These are phyloP conservation scores for Andrena cerasifolii DNA, from an alignment of 1,140 invertebrate genomes.

Conservation along the genomic window DNA sequence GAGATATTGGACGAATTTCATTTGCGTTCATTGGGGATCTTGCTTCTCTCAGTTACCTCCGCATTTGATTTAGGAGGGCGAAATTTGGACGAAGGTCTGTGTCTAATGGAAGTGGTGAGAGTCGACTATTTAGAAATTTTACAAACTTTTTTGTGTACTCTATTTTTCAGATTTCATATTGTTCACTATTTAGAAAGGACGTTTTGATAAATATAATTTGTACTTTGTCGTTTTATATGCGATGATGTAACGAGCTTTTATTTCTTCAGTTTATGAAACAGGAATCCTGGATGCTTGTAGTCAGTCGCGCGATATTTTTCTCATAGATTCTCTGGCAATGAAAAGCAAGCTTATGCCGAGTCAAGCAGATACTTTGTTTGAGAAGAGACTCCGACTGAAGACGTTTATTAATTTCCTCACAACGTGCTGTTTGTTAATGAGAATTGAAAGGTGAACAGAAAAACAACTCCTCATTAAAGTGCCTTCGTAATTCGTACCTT, in stretches of 20 bases:
- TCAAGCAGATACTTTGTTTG: not conserved
- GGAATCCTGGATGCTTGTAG: too few species aligned
- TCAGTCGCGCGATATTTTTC: too few species aligned
- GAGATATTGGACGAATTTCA: slow-evolving; percentile 29
- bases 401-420: not conserved
- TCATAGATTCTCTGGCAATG: not conserved
- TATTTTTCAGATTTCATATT: not conserved
- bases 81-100: slow-evolving; percentile 13
- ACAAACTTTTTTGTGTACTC: not conserved
- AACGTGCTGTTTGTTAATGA: not conserved
- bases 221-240: too few species aligned
- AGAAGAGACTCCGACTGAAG: not conserved
- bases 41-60: slow-evolving; percentile 11
- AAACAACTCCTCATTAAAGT: not conserved
- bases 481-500: too few species aligned
- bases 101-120: not conserved
- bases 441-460: not conserved
- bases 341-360: not conserved
- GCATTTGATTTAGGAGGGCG: not conserved
- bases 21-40: slow-evolving; percentile 25
- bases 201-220: too few species aligned
- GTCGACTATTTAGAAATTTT: not conserved
- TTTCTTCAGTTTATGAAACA: too few species aligned
- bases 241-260: too few species aligned
- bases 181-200: not conserved